Percentiles rank a stretch among this genome's conserved stretches.
These are phyloP conservation scores for Manis pentadactyla DNA, from an alignment of 2,797 vertebrate species.

Conservation along the genomic window DNA sequence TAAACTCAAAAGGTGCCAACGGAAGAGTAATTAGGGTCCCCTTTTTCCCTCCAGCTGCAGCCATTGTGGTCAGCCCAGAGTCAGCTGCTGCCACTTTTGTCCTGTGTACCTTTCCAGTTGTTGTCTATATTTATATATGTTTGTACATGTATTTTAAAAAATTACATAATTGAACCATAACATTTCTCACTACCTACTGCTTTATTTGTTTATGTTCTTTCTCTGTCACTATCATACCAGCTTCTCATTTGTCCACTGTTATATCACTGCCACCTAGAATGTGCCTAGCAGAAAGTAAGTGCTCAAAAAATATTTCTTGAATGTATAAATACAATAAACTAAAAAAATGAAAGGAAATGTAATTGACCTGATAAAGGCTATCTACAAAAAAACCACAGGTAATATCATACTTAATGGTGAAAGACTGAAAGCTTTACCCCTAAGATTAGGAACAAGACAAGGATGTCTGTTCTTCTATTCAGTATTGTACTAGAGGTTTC, in stretches of 20 bases:
- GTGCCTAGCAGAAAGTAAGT: not conserved
- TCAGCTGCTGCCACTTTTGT: not conserved
- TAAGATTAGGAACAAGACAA: not conserved
- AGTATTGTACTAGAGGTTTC: not conserved
- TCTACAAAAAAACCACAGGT: not conserved
- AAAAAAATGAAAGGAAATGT: not conserved
- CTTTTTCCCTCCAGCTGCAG: not conserved
- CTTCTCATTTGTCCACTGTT: not conserved
- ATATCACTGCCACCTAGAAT: not conserved
- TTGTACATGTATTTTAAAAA: not conserved
- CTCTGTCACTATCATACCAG: not conserved
- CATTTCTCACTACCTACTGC: not conserved
- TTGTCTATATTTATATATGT: not conserved
- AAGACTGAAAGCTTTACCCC: not conserved
- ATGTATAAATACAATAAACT: not conserved
- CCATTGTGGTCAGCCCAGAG: accelerated
- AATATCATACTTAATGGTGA: not conserved
- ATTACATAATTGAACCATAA: not conserved
- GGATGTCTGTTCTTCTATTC: not conserved
- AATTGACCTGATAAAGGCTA: not conserved
- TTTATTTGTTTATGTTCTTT: not conserved
- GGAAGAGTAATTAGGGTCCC: not conserved
- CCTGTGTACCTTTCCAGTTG: not conserved
- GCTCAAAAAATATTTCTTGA: conserved; percentile 16
- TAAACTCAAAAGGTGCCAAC: not conserved